phyloP scores from a whole-genome alignment of 2,797 vertebrate species.

The Scolopax rusticola region DNA sequence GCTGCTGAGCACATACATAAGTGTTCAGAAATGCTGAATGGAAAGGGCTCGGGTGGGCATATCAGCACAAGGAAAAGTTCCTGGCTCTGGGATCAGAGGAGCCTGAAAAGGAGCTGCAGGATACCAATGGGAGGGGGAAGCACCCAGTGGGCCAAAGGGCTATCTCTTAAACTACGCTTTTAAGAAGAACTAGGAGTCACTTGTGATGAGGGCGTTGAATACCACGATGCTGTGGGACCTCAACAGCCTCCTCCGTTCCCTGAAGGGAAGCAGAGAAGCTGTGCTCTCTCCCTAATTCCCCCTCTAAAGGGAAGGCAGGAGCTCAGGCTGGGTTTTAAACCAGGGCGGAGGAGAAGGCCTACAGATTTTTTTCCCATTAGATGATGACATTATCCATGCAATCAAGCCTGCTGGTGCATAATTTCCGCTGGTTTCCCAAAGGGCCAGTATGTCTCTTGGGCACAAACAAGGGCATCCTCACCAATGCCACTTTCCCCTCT shows the following conservation, averaged over 20 bases:
- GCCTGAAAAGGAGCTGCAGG: not conserved
- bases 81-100: not conserved
- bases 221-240: not conserved
- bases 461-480: not conserved
- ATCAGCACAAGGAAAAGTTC: not conserved
- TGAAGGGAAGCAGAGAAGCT: not conserved
- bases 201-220: not conserved
- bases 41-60: not conserved
- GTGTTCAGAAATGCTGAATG: not conserved
- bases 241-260: rapidly evolving
- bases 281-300: not conserved
- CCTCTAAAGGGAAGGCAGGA: not conserved
- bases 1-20: not conserved
- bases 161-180: not conserved
- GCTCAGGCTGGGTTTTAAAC: not conserved
- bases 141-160: too few species aligned
- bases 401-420: not conserved
- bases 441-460: not conserved
- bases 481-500: not conserved
- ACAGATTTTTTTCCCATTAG: not conserved
- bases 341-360: not conserved
- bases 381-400: not conserved
- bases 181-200: not conserved
- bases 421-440: not conserved
- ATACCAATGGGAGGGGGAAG: too few species aligned